Conservation (phyloP, 2,797 vertebrate species). For the Pteropus rufus region DNA sequence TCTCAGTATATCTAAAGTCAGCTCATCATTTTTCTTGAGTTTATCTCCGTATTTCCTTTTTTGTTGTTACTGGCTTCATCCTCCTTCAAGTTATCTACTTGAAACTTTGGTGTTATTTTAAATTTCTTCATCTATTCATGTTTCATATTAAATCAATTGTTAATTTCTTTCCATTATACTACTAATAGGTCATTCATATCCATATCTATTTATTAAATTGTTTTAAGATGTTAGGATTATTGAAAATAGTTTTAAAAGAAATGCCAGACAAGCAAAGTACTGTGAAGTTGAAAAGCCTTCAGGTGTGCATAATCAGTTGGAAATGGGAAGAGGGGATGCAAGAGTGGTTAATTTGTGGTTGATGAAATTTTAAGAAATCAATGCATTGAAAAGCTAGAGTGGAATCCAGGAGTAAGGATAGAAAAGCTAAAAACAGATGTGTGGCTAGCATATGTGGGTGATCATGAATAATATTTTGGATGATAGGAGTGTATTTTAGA, state of each 20-base stretch:
- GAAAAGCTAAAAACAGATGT: slow-evolving; percentile 49
- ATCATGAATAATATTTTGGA: slow-evolving; percentile 46
- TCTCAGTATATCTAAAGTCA: slow-evolving; percentile 11
- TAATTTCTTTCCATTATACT: slow-evolving; percentile 4
- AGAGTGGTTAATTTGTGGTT: slow-evolving; percentile 30
- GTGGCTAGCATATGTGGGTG: slow-evolving; percentile 30
- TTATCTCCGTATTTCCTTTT: background rate
- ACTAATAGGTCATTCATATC: background rate
- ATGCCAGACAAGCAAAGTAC: background rate
- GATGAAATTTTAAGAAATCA: slow-evolving; percentile 61
- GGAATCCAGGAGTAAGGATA: background rate
- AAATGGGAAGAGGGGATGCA: background rate
- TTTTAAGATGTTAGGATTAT: background rate
- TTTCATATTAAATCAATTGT: background rate
- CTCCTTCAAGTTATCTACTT: slow-evolving; percentile 2
- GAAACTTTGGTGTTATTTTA: background rate
- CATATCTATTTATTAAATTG: background rate
- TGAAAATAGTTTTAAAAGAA: slow-evolving; percentile 12
- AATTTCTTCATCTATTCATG: background rate
- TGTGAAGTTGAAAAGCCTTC: background rate
- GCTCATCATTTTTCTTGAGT: background rate
- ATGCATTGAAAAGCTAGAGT: slow-evolving; percentile 21
- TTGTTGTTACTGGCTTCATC: background rate
- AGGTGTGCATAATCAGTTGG: slow-evolving; percentile 41
- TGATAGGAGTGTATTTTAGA: slow-evolving; percentile 51